Percentiles rank a stretch among this genome's conserved stretches.
Conservation (phyloP, 2,113 vertebrate species). For the Paratilapia polleni region DNA sequence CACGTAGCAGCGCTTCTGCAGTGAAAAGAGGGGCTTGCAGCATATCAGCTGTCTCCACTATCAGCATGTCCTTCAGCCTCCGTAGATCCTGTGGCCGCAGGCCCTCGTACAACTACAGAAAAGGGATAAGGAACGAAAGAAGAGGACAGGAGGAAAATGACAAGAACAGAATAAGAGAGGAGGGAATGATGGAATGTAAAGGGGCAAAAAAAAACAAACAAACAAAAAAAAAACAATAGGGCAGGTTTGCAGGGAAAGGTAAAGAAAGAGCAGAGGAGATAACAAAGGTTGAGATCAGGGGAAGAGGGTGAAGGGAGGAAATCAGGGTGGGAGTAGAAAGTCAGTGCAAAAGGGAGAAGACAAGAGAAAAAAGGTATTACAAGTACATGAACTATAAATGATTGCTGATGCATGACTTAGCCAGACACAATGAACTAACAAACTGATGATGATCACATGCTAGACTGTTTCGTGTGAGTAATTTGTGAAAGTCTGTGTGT, state of each 20-base stretch:
- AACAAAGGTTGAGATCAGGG: neutral
- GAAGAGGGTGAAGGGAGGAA: neutral
- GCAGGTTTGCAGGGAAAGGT: neutral
- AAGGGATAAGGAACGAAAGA: slow-evolving; percentile 2
- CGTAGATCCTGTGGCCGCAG: slow-evolving; percentile 93
- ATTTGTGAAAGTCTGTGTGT: slow-evolving; percentile 1
- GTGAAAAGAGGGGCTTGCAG: slow-evolving; percentile 96
- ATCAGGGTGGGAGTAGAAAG: neutral
- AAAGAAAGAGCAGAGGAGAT: neutral
- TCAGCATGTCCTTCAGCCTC: slow-evolving; percentile 96
- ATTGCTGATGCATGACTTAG: slow-evolving; percentile 23
- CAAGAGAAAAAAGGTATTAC: slow-evolving; percentile 3
- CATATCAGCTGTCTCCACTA: slow-evolving; percentile 99
- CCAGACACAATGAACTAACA: neutral
- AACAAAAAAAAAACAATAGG: neutral
- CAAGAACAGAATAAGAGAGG: neutral
- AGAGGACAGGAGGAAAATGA: neutral
- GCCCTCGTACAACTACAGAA: slow-evolving; percentile 88
- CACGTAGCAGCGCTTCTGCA: slow-evolving; percentile 95
- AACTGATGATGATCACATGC: slow-evolving; percentile 32
- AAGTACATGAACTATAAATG: slow-evolving; percentile 21
- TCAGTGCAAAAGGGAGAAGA: neutral
- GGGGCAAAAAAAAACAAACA: neutral
- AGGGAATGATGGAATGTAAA: neutral
- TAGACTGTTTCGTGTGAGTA: slow-evolving; percentile 11